Conservation (phyloP, 2,113 vertebrate species). For the Phrynocephalus versicolor region DNA sequence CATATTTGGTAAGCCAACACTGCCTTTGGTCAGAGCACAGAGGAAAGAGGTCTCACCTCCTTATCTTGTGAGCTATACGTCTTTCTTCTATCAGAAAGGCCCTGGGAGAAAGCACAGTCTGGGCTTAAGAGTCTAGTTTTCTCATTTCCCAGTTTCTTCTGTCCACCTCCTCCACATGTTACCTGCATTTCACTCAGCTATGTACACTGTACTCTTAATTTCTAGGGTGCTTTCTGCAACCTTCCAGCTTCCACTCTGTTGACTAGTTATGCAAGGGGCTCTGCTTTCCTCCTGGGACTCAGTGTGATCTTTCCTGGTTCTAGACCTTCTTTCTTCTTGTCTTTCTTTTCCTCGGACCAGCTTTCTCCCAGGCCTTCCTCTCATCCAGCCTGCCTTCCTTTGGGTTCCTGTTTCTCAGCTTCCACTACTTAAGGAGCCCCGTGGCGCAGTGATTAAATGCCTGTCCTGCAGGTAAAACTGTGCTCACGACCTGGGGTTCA, state of each 20-base stretch:
- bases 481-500: no score
- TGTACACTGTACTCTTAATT: no score
- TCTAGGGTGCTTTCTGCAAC: neutral
- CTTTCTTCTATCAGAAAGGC: neutral
- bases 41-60: neutral
- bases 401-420: neutral
- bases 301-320: neutral
- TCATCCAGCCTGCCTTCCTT: neutral
- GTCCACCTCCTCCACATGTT: neutral
- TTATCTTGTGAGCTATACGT: neutral
- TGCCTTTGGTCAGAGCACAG: neutral
- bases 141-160: neutral
- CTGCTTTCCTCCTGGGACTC: neutral
- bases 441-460: no score
- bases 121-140: neutral
- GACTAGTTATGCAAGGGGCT: no score
- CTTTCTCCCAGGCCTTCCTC: neutral
- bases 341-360: neutral
- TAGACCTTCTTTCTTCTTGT: neutral
- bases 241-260: neutral
- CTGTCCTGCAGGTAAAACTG: no score
- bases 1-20: slow-evolving; percentile 3
- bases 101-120: neutral
- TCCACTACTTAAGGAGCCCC: neutral
- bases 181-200: neutral